phyloP scores from a whole-genome alignment of 2,888 invertebrate genomes.

The Encarsia formosa region DNA sequence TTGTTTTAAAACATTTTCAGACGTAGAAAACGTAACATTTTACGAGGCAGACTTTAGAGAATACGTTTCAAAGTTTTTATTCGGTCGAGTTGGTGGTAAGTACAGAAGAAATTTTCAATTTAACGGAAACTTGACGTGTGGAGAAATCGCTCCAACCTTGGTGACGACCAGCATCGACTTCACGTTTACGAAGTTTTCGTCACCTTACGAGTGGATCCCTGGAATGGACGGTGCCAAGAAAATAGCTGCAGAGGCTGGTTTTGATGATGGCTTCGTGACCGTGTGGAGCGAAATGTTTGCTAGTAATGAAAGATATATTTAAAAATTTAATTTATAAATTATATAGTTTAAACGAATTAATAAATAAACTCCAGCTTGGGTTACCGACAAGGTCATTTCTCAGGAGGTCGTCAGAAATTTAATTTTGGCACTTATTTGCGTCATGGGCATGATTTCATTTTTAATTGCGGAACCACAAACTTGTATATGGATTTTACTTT shows the following conservation, averaged over 20 bases:
- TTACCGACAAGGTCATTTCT: conserved; percentile 73
- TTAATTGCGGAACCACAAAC: conserved; percentile 73
- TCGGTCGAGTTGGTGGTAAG: conserved; percentile 65
- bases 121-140: conserved; percentile 58
- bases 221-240: conserved; percentile 66
- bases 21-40: conserved; percentile 51
- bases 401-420: conserved; percentile 74
- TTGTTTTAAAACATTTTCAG: conserved; percentile 46
- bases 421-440: conserved; percentile 69
- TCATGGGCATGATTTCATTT: conserved; percentile 73
- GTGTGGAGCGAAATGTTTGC: conserved; percentile 71
- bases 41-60: conserved; percentile 58
- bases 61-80: conserved; percentile 67
- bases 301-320: no score
- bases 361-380: no score
- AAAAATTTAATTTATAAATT: no score
- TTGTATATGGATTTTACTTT: conserved; percentile 74
- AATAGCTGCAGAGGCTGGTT: conserved; percentile 57
- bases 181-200: conserved; percentile 58
- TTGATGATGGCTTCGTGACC: conserved; percentile 60
- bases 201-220: conserved; percentile 66
- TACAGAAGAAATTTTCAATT: conserved; percentile 69
- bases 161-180: conserved; percentile 62
- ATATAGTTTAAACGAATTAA: no score
- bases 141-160: conserved; percentile 58